Base-by-base conservation (phyloP, 2,888 invertebrate species). In the Neocrepidodera transversa region DNA sequence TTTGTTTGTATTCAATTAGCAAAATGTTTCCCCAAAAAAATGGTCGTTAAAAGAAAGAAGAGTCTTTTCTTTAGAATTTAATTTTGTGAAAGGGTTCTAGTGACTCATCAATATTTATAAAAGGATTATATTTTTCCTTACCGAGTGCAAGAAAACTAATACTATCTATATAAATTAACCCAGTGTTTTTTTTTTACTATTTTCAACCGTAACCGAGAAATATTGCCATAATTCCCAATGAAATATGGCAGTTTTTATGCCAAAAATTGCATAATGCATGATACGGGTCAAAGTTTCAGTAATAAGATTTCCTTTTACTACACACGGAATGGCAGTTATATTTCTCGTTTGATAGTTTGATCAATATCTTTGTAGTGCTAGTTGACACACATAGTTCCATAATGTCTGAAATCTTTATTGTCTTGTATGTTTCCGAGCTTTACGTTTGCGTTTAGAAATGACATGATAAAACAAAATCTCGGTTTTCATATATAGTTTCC, bases 291-390 rank as follows among this genome's bases (percentile, higher is more conserved):
- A 53, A 45, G 53, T 54, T 54, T 36, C 26, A 36, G 45, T 45
- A 51, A 51, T 47, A 54, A 47, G 45, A 45, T 23, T 54, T 54
- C 47, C 45, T 54, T 32, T 43, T 28, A 47, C 47, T 54, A 45
- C 36, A 36, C 54, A 47, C 54, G 54, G 54, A 54, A 54, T 36
- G 26, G 47, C 54, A 28, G 54, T 45, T 45, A 36, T 45, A 54
- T 54, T 47, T 45, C 45, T 36, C 10, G 45, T 54, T 54, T 54
- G 45, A 45, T 45, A 54, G 54, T 54, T 54, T 54, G 54, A 54
- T 54, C 54, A 36, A 54, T 54, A 54, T 43, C 20, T 43, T 43
- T 53, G 43, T 45, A 43, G 45, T 45, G 45, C 23, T 35, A 54
- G 53, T 45, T 53, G 53, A 53, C 53, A 54, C 35, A 54, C 45